Percentiles rank a stretch among this genome's conserved stretches.
Evolutionary conservation across 1,140 invertebrate genomes (phyloP).

Genomic region (Hestina assimilis): DNA sequence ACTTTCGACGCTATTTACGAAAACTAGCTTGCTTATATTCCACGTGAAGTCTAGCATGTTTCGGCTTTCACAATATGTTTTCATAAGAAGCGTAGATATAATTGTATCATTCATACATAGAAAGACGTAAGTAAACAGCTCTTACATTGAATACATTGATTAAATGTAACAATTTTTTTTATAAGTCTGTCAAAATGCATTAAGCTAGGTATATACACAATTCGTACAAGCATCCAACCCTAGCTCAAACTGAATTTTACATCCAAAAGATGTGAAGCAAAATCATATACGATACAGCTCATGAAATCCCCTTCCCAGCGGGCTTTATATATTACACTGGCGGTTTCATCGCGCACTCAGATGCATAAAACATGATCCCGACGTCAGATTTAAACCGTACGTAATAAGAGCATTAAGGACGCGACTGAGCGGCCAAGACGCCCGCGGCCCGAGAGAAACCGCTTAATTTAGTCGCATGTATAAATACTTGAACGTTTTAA

Average conservation of each 20-base stretch:
- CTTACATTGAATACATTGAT: no score
- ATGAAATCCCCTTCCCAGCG: slow-evolving; percentile 61
- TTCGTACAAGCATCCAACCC: no score
- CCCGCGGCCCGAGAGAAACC: slow-evolving; percentile 28
- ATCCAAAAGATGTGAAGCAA: slow-evolving; percentile 40
- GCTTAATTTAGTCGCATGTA: slow-evolving; percentile 27
- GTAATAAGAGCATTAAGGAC: slow-evolving; percentile 73
- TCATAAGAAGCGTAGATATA: no score
- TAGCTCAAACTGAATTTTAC: slow-evolving; percentile 21
- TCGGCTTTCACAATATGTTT: no score
- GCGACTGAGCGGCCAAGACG: slow-evolving; percentile 33
- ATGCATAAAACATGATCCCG: slow-evolving; percentile 76
- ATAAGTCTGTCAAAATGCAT: no score
- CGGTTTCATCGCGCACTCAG: slow-evolving; percentile 69
- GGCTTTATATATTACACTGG: slow-evolving; percentile 68
- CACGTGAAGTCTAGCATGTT: no score
- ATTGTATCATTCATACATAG: no score
- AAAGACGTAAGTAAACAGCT: no score
- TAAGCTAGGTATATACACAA: no score
- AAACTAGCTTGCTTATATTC: no score
- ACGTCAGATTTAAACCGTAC: slow-evolving; percentile 75
- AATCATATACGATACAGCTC: slow-evolving; percentile 58
- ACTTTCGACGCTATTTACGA: no score
- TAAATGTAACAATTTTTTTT: no score
- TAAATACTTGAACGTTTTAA: slow-evolving; percentile 10